These are phyloP conservation scores for Idaea biselata DNA, from an alignment of 2,888 invertebrate species.

Conservation along the genomic window DNA sequence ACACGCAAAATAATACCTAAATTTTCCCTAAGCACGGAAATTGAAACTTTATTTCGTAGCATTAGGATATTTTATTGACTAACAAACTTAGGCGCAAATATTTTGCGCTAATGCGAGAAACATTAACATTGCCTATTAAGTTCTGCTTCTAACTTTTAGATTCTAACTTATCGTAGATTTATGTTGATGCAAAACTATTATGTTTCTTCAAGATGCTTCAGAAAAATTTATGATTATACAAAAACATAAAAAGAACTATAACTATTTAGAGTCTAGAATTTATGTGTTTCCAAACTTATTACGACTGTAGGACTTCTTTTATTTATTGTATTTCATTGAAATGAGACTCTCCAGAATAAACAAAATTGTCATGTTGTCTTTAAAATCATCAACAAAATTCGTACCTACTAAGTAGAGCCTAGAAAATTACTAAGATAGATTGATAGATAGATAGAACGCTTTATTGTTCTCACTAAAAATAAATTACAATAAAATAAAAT, in stretches of 20 bases:
- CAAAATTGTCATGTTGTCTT: no score
- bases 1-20: slow-evolving; percentile 34
- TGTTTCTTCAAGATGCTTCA: neutral
- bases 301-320: no score
- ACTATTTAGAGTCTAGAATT: no score
- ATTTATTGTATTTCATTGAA: no score
- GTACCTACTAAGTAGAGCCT: no score
- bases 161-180: neutral
- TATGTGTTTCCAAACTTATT: no score
- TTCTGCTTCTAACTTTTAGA: neutral
- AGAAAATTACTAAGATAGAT: no score
- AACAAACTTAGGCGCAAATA: neutral
- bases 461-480: no score
- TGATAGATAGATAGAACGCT: no score
- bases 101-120: neutral
- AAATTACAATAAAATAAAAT: no score
- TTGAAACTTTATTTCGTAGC: neutral
- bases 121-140: neutral
- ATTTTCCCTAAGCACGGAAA: slow-evolving; percentile 29
- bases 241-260: neutral
- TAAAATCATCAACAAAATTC: no score
- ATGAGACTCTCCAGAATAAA: no score
- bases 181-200: neutral
- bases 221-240: neutral
- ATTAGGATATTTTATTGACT: neutral